Percentiles rank a stretch among this genome's conserved stretches.
Evolutionary conservation across 2,113 vertebrate species (phyloP).

Genomic region (Calyptommatus sinebrachiatus): DNA sequence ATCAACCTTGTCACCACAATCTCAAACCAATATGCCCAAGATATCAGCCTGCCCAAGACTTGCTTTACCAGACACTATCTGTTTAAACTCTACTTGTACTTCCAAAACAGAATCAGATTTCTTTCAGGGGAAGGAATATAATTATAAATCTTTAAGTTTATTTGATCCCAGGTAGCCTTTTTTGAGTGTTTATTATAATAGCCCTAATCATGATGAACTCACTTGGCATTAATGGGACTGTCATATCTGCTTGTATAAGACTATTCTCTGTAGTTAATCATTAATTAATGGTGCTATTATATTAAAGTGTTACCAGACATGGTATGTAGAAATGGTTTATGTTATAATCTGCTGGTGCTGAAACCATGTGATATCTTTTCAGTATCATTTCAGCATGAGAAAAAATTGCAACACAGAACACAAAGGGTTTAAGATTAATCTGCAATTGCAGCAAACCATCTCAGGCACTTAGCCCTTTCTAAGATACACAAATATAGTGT

Average conservation of each 20-base stretch:
- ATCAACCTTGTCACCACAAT: too few species aligned
- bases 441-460: conserved; percentile 53
- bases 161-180: conserved; percentile 58
- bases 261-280: conserved; percentile 78
- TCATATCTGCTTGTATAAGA: conserved; percentile 77
- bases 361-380: conserved; percentile 71
- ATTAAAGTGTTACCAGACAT: conserved; percentile 83
- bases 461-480: conserved; percentile 61
- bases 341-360: conserved; percentile 75
- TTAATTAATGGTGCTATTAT: conserved; percentile 81
- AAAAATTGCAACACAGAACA: conserved; percentile 71
- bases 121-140: conserved; percentile 49
- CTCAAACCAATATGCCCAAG: too few species aligned
- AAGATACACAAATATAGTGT: conserved; percentile 38
- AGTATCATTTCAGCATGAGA: conserved; percentile 73
- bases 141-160: conserved; percentile 37
- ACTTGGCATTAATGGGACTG: conserved; percentile 76
- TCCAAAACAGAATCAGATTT: conserved; percentile 22
- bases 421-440: conserved; percentile 56
- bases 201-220: conserved; percentile 79
- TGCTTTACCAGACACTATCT: not conserved
- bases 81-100: not conserved
- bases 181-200: conserved; percentile 74
- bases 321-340: conserved; percentile 82
- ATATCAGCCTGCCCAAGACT: not conserved